A percentile compares a stretch with the other conserved stretches of the same genome.
These are phyloP conservation scores for Drosophila biarmipes DNA, from an alignment of 1,140 invertebrate genomes.

Conservation along the genomic window DNA sequence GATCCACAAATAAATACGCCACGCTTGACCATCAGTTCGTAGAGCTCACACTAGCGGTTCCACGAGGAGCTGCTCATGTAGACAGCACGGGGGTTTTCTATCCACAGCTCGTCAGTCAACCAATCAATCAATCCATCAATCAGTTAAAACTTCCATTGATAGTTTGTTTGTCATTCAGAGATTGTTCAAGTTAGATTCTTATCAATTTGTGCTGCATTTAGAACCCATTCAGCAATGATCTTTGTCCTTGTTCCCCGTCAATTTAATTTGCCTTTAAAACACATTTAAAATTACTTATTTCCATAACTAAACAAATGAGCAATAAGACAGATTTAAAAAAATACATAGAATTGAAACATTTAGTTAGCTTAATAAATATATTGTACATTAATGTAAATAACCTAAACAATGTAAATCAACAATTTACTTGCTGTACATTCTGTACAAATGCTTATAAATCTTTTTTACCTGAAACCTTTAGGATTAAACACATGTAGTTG, in stretches of 20 bases:
- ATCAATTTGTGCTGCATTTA: slow-evolving; percentile 18
- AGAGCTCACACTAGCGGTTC: slow-evolving; percentile 24
- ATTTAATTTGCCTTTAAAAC: slow-evolving; percentile 2
- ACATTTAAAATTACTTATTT: slow-evolving; percentile 1
- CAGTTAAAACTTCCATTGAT: background rate
- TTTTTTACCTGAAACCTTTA: no score
- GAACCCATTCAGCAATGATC: slow-evolving; percentile 4
- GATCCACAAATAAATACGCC: slow-evolving; percentile 28
- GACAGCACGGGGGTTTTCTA: slow-evolving; percentile 6
- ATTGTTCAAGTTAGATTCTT: background rate
- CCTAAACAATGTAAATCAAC: background rate
- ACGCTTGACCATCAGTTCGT: slow-evolving; percentile 39
- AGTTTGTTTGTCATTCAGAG: background rate
- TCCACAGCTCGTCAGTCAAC: slow-evolving; percentile 39
- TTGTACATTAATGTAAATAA: background rate
- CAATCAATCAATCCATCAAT: slow-evolving; percentile 46
- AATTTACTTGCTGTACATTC: background rate
- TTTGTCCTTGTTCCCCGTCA: background rate
- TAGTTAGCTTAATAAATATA: background rate
- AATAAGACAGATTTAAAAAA: no score
- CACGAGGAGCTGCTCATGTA: background rate
- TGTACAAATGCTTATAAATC: background rate
- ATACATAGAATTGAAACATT: background rate
- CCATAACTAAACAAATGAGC: no score
- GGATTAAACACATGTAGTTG: no score